Evolutionary conservation across 2,888 invertebrate genomes (phyloP), one percentile per base, ranked within the genome.

Genomic region (Troides aeacus): DNA sequence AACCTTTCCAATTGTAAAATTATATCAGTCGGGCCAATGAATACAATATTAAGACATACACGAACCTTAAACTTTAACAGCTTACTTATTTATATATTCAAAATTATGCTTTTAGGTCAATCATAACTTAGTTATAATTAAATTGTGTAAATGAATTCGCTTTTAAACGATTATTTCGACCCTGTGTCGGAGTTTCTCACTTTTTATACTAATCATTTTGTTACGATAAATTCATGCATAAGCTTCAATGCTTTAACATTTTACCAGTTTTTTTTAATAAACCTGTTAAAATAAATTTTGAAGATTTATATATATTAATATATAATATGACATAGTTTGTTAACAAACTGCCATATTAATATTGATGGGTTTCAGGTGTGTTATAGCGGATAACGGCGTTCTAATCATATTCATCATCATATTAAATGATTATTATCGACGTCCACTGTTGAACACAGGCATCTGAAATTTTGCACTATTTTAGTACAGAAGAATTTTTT

Each of bases 41-140:
- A 36, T 42, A 30, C 66, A 63, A 24, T 53, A 53, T 56, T 63
- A 63, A 66, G 53, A 66, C 63, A 59, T 58, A 63, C 62, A 58
- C 62, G 56, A 62, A 70, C 70, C 70, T 70, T 66, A 66, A 70
- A 59, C 70, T 70, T 66, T 70, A 50, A 15, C 21, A 62, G 23
- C 58, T 69, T 46, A 61, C 62, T 23, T 59, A 66, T 70, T 62
- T 53, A 66, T 70, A 12, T 59, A 70, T 70, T 62, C 30, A 66
- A 70, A 70, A 70, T 39, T 70, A 66, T 70, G 69, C 66, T 66
- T 70, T 66, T 59, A 58, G 69, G 69, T 70, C 69, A 66, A 42
- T 39, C 23, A 24, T 58, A 60, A 58, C 30, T 70, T 64, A 59
- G 50, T 58, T 57, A 17, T 23, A 58, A 64, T 62, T 62, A 53